Percentiles rank a stretch among this genome's conserved stretches.
Evolutionary conservation across 2,888 invertebrate genomes (phyloP).

Genomic region (Caenorhabditis zanzibari): DNA sequence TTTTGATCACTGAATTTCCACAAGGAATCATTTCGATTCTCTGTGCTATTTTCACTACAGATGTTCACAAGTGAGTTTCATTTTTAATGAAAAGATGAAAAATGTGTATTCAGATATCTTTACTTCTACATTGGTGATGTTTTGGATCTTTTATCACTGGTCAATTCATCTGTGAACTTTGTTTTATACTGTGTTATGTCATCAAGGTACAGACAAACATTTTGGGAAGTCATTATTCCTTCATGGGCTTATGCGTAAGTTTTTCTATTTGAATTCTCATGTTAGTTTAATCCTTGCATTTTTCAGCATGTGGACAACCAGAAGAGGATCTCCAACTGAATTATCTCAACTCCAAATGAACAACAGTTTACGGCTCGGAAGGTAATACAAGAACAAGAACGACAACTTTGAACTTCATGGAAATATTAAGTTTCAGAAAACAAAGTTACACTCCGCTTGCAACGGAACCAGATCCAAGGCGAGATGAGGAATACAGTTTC

Average conservation of each 20-base stretch:
- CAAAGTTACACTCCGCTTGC: conserved; percentile 69
- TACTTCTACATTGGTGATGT: conserved; percentile 87
- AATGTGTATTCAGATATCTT: conserved; percentile 56
- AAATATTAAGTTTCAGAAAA: conserved; percentile 43
- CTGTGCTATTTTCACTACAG: conserved; percentile 80
- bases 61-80: conserved; percentile 72
- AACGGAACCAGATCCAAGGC: conserved; percentile 61
- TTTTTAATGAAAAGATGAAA: background rate
- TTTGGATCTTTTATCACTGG: conserved; percentile 88
- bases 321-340: conserved; percentile 65
- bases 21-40: conserved; percentile 80
- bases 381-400: conserved; percentile 13
- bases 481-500: conserved; percentile 43
- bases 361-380: conserved; percentile 50
- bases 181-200: conserved; percentile 90
- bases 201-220: conserved; percentile 76
- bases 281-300: background rate
- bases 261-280: background rate
- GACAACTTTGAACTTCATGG: background rate
- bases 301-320: conserved; percentile 64
- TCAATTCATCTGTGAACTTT: conserved; percentile 90
- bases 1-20: conserved; percentile 89
- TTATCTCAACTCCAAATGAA: conserved; percentile 67
- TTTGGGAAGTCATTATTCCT: conserved; percentile 80
- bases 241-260: conserved; percentile 66